These are phyloP conservation scores for Polylopha cassiicola DNA, from an alignment of 2,888 invertebrate genomes.

Conservation along the genomic window DNA sequence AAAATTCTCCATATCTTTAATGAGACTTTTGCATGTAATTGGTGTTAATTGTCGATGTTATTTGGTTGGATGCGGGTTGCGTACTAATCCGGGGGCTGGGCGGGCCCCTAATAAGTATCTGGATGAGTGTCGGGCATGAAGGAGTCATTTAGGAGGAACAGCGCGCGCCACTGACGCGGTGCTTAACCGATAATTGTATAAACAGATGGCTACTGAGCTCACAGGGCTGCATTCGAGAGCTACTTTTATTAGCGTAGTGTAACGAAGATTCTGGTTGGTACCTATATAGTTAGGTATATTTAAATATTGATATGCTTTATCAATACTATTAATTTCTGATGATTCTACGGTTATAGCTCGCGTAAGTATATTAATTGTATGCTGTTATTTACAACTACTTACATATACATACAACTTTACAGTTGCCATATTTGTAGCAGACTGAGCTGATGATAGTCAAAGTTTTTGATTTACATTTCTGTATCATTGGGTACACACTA, in stretches of 20 bases:
- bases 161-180: constrained; percentile 68
- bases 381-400: too few relatives aligned
- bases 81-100: constrained; percentile 55
- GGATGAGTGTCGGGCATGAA: constrained; percentile 66
- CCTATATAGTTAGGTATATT: too few relatives aligned
- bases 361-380: too few relatives aligned
- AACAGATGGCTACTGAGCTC: constrained; percentile 66
- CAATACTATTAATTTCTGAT: too few relatives aligned
- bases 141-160: constrained; percentile 75
- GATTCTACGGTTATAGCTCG: too few relatives aligned
- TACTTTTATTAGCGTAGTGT: not conserved
- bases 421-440: too few relatives aligned
- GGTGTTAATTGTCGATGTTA: constrained; percentile 18
- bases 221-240: constrained; percentile 45
- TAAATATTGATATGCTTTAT: not conserved
- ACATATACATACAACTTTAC: too few relatives aligned
- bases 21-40: constrained; percentile 2
- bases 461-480: too few relatives aligned
- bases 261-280: too few relatives aligned
- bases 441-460: too few relatives aligned
- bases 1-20: constrained; percentile 50
- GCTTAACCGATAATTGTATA: constrained; percentile 75
- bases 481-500: too few relatives aligned
- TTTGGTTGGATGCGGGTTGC: constrained; percentile 39
- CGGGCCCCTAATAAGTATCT: constrained; percentile 61